Base-by-base conservation (phyloP, 2,888 invertebrate species). In the Anticlea derivata region DNA sequence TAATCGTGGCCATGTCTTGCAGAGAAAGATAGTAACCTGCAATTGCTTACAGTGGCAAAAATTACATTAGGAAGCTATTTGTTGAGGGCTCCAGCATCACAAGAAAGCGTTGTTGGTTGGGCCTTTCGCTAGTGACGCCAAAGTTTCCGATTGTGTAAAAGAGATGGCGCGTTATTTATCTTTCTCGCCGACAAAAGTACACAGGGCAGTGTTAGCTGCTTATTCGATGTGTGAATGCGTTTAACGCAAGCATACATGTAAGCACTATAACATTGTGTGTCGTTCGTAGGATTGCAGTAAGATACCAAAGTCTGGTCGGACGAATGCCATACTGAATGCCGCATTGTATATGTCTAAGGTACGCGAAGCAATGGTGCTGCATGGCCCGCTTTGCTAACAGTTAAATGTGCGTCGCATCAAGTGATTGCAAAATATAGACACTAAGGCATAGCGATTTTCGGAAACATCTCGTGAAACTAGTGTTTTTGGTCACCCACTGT, bases 291-390 rank as follows among this genome's bases (percentile, higher is more conserved):
- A 93, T 60, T 91, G 93, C 86, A 93, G 93, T 92, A 92, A 88
- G 73, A 83, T 92, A 77, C 87, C 88, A 68, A 91, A 92, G 85
- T 87, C 89, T 78, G 92, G 91, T 75, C 90, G 90, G 80, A 89
- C 91, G 78, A 94, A 92, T 89, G 91, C 92, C 66, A 92, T 94
- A 81, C 91, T 92, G 85, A 92, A 92, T 86, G 93, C 94, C 68
- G 93, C 93, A 66, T 83, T 92, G 80, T 93, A 92, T 90, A 91
- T 94, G 79, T 92, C 93, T 79, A 94, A 94, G 94, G 94, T 94
- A 90, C 80, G 87, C 83, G 68, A 55, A 53, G 56, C 45, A 31
- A 41, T 61, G 50, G 49, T 47, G 49, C 44, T 40, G 67, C 63
- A 65, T 60, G 61, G 59, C 59, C 53, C 47, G 68, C 67, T 65